phyloP scores from a whole-genome alignment of 2,797 vertebrate genomes.

The Melanitta fusca region DNA sequence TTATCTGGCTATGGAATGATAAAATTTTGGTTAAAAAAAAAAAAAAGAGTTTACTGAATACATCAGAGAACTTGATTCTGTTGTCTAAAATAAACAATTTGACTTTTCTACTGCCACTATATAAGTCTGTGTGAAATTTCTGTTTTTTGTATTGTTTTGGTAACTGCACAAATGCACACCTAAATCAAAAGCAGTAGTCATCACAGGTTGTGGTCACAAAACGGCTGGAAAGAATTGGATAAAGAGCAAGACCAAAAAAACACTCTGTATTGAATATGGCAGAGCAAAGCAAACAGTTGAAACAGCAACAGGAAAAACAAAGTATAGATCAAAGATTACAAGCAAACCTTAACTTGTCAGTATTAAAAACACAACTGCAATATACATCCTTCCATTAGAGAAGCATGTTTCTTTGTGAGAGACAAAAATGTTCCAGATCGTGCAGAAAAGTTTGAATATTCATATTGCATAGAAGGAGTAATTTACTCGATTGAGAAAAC shows the following conservation, averaged over 20 bases:
- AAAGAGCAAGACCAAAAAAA: background rate
- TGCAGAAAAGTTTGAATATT: background rate
- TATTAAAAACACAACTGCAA: background rate
- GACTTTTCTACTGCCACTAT: constrained; percentile 5
- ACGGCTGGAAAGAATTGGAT: background rate
- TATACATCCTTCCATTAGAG: background rate
- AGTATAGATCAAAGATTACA: background rate
- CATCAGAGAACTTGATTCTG: background rate
- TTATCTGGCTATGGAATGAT: background rate
- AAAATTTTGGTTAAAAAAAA: background rate
- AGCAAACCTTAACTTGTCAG: background rate
- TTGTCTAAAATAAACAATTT: constrained; percentile 26
- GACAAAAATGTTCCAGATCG: background rate
- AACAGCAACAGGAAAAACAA: background rate
- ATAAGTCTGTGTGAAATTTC: background rate
- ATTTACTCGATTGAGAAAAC: background rate
- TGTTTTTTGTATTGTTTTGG: background rate
- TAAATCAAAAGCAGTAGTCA: constrained; percentile 24
- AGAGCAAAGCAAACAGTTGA: background rate
- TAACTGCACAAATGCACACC: background rate
- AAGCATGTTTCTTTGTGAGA: background rate
- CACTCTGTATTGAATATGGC: background rate
- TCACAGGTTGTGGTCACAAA: background rate
- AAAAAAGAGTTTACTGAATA: background rate
- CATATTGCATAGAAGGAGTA: background rate